Evolutionary conservation across 2,888 invertebrate species (phyloP).

Genomic region (Chesias legatella): DNA sequence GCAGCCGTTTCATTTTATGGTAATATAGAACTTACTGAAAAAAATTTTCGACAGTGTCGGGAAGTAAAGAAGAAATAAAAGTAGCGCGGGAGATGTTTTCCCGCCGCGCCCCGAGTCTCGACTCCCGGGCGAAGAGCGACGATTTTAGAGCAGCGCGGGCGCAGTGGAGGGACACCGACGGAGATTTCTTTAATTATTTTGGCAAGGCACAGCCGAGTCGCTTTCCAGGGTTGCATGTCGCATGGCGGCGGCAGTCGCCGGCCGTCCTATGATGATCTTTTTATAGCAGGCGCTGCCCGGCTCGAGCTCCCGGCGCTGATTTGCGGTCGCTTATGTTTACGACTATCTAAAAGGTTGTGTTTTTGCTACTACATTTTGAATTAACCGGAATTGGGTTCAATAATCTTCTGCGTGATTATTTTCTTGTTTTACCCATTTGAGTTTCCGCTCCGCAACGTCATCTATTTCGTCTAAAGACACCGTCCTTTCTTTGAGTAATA

Average conservation of each 20-base stretch:
- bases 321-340: constrained; percentile 51
- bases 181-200: constrained; percentile 89
- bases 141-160: constrained; percentile 82
- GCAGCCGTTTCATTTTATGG: constrained; percentile 53
- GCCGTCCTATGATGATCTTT: constrained; percentile 77
- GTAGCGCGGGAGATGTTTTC: constrained; percentile 80
- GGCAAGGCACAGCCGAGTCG: constrained; percentile 83
- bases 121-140: constrained; percentile 82
- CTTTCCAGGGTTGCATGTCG: constrained; percentile 80
- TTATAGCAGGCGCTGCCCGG: constrained; percentile 78
- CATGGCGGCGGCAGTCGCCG: constrained; percentile 65
- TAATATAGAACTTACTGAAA: constrained; percentile 70
- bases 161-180: constrained; percentile 82
- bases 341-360: constrained; percentile 44
- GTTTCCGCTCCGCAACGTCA: no score
- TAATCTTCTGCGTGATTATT: no score
- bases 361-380: constrained; percentile 8
- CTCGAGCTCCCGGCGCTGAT: constrained; percentile 64
- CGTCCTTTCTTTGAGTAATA: no score
- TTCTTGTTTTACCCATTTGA: no score
- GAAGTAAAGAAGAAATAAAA: constrained; percentile 81
- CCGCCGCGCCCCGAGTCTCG: constrained; percentile 79
- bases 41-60: constrained; percentile 76
- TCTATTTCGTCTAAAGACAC: no score
- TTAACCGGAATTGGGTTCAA: no score